Conservation (phyloP, 2,113 vertebrate genomes). For the Catharus minimus region DNA sequence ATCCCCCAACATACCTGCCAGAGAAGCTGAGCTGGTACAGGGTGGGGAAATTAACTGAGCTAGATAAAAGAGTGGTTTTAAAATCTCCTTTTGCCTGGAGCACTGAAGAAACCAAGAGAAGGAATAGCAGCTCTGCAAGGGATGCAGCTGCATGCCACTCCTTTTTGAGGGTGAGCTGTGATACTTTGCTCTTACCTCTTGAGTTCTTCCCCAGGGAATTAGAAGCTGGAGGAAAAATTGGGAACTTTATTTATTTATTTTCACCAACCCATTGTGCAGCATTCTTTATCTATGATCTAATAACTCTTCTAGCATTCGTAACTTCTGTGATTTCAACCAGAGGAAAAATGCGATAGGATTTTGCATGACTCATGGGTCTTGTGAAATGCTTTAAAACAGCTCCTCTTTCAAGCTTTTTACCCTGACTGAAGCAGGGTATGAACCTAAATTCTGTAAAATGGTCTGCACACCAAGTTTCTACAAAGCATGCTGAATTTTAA, state of each 20-base stretch:
- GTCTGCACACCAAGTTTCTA: not conserved
- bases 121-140: constrained; percentile 7
- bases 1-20: not conserved
- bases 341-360: constrained; percentile 2
- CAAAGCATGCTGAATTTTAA: not conserved
- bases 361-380: not conserved
- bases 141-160: constrained; percentile 23
- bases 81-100: constrained; percentile 11
- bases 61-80: constrained; percentile 46
- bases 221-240: not conserved
- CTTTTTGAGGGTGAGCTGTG: not conserved
- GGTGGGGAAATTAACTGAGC: constrained; percentile 32
- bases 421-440: not conserved
- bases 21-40: constrained; percentile 38
- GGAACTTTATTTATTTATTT: not conserved
- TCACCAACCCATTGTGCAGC: not conserved
- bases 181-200: not conserved
- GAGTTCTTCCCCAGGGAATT: not conserved
- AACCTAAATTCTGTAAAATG: not conserved
- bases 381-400: constrained; percentile 26
- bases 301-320: not conserved
- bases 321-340: constrained; percentile 7
- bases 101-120: constrained; percentile 11
- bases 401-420: constrained; percentile 2
- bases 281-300: constrained; percentile 38